Percentiles rank a stretch among this genome's conserved stretches.
Conservation (phyloP, 2,888 invertebrate species). For the Dione juno region DNA sequence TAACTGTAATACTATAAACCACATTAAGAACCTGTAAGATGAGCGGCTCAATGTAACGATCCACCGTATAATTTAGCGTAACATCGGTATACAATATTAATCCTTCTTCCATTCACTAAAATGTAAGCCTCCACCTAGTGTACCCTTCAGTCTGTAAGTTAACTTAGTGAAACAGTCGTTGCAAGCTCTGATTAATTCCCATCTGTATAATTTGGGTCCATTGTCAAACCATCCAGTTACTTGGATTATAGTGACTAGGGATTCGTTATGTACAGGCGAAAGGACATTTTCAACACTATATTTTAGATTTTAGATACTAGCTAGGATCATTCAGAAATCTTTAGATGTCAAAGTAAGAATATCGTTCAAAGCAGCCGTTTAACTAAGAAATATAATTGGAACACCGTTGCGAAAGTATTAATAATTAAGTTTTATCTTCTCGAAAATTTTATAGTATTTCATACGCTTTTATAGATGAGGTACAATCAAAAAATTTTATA, state of each 20-base stretch:
- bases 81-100: constrained; percentile 39
- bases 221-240: constrained; percentile 51
- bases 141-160: constrained; percentile 40
- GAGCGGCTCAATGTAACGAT: not conserved
- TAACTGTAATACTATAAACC: not conserved
- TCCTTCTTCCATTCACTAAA: constrained; percentile 36
- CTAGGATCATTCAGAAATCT: not conserved
- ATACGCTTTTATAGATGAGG: not conserved
- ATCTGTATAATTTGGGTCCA: constrained; percentile 57
- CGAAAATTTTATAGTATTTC: not conserved
- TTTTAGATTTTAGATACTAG: constrained; percentile 13
- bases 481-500: not conserved
- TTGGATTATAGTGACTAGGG: constrained; percentile 46
- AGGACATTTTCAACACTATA: constrained; percentile 31
- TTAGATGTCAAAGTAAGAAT: not conserved
- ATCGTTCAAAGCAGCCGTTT: not conserved
- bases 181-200: constrained; percentile 56
- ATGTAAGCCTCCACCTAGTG: constrained; percentile 34
- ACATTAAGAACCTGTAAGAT: not conserved
- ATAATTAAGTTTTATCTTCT: not conserved
- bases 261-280: constrained; percentile 33
- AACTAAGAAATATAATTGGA: constrained; percentile 17
- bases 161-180: constrained; percentile 43
- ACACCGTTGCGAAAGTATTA: not conserved
- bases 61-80: not conserved